Evolutionary conservation across 1,140 invertebrate species (phyloP).

Genomic region (Neodiprion fabricii): DNA sequence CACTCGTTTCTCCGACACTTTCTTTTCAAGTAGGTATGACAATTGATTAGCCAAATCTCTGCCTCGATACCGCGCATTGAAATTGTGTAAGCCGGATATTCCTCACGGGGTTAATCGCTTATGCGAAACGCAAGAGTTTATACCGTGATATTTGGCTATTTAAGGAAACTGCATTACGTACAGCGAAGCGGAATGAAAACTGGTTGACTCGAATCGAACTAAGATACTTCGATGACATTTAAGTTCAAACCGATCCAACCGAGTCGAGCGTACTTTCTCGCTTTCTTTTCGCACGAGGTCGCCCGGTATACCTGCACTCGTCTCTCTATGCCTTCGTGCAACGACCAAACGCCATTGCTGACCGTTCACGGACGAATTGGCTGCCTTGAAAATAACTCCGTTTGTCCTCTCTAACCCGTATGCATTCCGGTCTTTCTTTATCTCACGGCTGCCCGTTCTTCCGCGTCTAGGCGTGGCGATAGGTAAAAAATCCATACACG

Average conservation of each 20-base stretch:
- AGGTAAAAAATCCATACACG: no score
- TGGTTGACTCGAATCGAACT: background rate
- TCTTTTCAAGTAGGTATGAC: no score
- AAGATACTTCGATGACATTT: background rate
- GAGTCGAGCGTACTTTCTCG: conserved; percentile 39
- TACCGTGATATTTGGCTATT: no score
- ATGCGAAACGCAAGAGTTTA: no score
- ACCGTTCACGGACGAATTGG: background rate
- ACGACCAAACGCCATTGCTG: background rate
- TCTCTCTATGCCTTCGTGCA: conserved; percentile 13
- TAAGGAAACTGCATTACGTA: background rate
- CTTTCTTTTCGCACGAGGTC: conserved; percentile 46
- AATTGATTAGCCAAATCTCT: no score
- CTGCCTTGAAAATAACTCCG: conserved; percentile 3
- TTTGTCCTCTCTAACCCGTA: background rate
- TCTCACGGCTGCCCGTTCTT: background rate
- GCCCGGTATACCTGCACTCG: conserved; percentile 22
- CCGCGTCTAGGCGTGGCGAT: background rate
- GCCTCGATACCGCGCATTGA: no score
- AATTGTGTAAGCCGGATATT: no score
- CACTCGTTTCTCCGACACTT: no score
- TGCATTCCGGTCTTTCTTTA: background rate
- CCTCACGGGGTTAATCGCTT: no score
- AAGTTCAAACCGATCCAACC: background rate
- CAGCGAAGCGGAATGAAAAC: background rate